These are phyloP conservation scores for Brotula barbata DNA, from an alignment of 2,797 vertebrate species.

Conservation along the genomic window DNA sequence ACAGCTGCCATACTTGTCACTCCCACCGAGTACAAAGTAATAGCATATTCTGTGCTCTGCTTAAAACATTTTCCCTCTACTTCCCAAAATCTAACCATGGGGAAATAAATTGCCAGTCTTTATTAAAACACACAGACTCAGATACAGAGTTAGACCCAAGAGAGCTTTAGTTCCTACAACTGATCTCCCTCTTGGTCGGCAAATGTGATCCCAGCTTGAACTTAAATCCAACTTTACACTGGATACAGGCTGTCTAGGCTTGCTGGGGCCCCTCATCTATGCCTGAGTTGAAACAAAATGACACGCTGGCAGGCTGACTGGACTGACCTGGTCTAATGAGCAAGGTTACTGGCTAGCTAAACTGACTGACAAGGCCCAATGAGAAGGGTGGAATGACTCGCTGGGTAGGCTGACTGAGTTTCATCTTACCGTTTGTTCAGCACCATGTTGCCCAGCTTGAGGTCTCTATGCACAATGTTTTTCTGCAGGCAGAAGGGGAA, in stretches of 20 bases:
- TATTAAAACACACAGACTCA: slow-evolving; percentile 43
- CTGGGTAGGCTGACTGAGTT: not conserved
- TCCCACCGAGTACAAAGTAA: slow-evolving; percentile 51
- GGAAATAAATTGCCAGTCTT: slow-evolving; percentile 59
- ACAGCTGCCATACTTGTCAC: not conserved
- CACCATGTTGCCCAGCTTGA: slow-evolving; percentile 99
- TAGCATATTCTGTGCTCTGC: slow-evolving; percentile 33
- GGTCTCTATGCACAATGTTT: slow-evolving; percentile 98
- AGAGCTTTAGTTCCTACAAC: slow-evolving; percentile 34
- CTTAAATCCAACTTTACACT: slow-evolving; percentile 50
- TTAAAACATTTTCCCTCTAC: slow-evolving; percentile 26
- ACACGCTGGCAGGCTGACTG: slow-evolving; percentile 45
- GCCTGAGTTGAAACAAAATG: slow-evolving; percentile 23
- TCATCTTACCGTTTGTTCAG: slow-evolving; percentile 94
- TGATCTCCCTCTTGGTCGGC: slow-evolving; percentile 54
- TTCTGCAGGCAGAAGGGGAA: slow-evolving; percentile 84
- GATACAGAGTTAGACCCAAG: slow-evolving; percentile 17
- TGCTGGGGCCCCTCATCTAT: slow-evolving; percentile 20
- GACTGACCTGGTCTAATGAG: slow-evolving; percentile 27
- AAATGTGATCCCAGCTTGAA: slow-evolving; percentile 56
- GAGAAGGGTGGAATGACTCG: slow-evolving; percentile 4
- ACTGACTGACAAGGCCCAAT: slow-evolving; percentile 17
- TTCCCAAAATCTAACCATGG: slow-evolving; percentile 39
- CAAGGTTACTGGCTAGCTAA: slow-evolving; percentile 12
- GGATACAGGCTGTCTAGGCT: slow-evolving; percentile 35